Evolutionary conservation across 2,797 vertebrate genomes (phyloP), one percentile per base, ranked within the genome.

Genomic region (Micropoecilia bifurca): DNA sequence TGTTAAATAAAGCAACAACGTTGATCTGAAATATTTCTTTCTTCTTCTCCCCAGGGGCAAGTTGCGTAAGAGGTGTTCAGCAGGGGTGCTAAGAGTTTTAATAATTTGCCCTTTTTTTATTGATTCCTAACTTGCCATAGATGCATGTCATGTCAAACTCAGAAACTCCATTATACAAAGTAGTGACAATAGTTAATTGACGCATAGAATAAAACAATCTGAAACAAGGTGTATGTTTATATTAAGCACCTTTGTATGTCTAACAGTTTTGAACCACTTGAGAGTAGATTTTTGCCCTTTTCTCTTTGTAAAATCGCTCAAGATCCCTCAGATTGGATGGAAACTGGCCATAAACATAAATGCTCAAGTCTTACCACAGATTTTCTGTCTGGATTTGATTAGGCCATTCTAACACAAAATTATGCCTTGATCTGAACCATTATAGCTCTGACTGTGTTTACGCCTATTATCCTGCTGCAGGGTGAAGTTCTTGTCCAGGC

Each of bases 1-100:
- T 76, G 79, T 80, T 48, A 76, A 85, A 81, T 71, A 71, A 82
- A 78, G 73, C 63, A 46, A 79, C 80, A 76, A 39, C 46, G 50
- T 83, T 13, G 30, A 41, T 47, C n/a, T 10, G 33, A 63, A 48
- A 30, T 18, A 66, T 41, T 73, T 63, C 7, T 66, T 46, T 71
- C 25, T 25, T 22, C 66, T 68, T 36, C 61, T n/a, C 12, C 25
- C 20, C 25, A 20, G 22, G 43, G 63, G 16, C 10, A 76, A 33
- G 50, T 39, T 30, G 39, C 33, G 22, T 71, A 46, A 71, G 16
- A 55, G 5, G 9, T 45, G 36, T 43, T 71, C 3, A 28, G 25
- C 13, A 71, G 20, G 36, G 63, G 36, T 22, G 36, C 36, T 41
- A 68, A 22, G 63, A 36, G 33, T 66, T 66, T 39, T 33, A 16